Evolutionary conservation across 2,797 vertebrate species (phyloP).

Genomic region (Pteropus rufus): DNA sequence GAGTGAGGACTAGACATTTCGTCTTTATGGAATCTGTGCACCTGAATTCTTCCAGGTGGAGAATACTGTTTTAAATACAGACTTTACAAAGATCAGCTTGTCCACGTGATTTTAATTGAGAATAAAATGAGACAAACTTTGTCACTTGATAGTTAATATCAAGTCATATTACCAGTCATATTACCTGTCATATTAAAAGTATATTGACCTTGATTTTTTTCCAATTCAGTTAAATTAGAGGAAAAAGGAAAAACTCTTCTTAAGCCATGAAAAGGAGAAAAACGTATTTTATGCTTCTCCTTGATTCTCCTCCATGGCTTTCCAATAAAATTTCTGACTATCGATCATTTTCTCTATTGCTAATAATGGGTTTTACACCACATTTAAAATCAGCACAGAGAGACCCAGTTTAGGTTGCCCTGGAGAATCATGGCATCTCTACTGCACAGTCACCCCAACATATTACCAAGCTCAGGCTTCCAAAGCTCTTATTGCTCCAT

Average conservation of each 20-base stretch:
- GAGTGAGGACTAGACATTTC: not conserved
- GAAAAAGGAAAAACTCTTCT: not conserved
- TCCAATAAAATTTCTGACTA: not conserved
- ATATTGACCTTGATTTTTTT: not conserved
- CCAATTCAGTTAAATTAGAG: not conserved
- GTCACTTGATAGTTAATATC: not conserved
- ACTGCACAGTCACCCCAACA: not conserved
- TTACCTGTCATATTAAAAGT: not conserved
- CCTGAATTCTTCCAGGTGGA: not conserved
- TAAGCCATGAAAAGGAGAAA: not conserved
- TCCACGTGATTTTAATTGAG: not conserved
- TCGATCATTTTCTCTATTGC: not conserved
- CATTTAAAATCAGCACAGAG: not conserved
- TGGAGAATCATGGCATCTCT: not conserved
- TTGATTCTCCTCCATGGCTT: not conserved
- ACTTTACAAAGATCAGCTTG: not conserved
- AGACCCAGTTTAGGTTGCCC: not conserved
- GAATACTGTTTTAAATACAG: not conserved
- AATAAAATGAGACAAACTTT: not conserved
- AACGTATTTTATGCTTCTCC: not conserved
- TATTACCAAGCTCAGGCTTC: not conserved
- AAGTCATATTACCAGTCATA: too few species aligned
- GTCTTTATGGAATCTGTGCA: not conserved
- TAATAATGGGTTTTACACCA: not conserved
- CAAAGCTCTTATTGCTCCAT: not conserved